These are phyloP conservation scores for Zaprionus tsacasi DNA, from an alignment of 1,140 invertebrate genomes.

Conservation along the genomic window DNA sequence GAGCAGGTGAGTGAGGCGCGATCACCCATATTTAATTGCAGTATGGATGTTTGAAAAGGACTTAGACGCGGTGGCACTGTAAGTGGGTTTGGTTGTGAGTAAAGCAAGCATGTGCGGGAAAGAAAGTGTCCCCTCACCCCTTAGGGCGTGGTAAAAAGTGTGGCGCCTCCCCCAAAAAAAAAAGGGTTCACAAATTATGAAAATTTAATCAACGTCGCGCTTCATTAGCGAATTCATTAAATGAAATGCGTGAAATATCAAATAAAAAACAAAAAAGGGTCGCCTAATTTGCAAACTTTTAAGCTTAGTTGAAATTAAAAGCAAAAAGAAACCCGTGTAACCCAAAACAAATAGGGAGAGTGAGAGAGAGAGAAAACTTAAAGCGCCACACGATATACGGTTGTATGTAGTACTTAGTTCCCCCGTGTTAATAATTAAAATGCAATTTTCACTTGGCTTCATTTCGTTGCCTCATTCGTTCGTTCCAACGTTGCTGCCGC, in stretches of 20 bases:
- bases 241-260: slow-evolving; percentile 40
- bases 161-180: slow-evolving; percentile 28
- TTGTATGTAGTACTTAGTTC: slow-evolving; percentile 62
- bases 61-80: slow-evolving; percentile 93
- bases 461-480: slow-evolving; percentile 5
- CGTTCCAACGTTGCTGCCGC: not conserved
- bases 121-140: too few species aligned
- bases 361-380: slow-evolving; percentile 40
- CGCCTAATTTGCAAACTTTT: slow-evolving; percentile 72
- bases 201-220: slow-evolving; percentile 74
- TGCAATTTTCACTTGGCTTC: slow-evolving; percentile 78
- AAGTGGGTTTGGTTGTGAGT: slow-evolving; percentile 77
- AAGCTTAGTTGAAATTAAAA: slow-evolving; percentile 78
- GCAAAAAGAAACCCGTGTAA: slow-evolving; percentile 43
- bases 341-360: slow-evolving; percentile 43
- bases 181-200: slow-evolving; percentile 67
- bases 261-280: slow-evolving; percentile 54
- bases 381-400: slow-evolving; percentile 62
- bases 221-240: slow-evolving; percentile 78
- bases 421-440: slow-evolving; percentile 77
- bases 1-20: slow-evolving; percentile 91
- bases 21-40: slow-evolving; percentile 90
- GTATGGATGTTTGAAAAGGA: slow-evolving; percentile 89
- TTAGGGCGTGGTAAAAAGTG: not conserved
- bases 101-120: slow-evolving; percentile 4